Evolutionary conservation across 2,888 invertebrate genomes (phyloP).

Genomic region (Thumatha senex): DNA sequence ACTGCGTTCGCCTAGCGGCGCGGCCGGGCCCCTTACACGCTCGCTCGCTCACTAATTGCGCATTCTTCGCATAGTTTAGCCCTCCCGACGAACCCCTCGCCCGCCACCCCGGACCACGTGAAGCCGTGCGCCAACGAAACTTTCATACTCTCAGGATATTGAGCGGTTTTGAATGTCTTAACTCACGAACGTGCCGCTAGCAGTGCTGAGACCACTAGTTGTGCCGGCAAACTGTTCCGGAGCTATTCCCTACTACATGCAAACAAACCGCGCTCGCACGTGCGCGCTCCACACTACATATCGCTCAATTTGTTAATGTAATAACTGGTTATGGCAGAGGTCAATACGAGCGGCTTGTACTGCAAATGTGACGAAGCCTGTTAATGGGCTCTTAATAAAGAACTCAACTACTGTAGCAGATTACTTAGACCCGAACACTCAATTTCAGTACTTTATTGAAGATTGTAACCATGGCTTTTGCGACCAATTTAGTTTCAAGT

Average conservation of each 20-base stretch:
- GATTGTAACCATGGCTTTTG: too few relatives aligned
- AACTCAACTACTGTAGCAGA: neutral
- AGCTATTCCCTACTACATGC: slow-evolving; percentile 53
- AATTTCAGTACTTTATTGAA: neutral
- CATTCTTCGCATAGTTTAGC: slow-evolving; percentile 98
- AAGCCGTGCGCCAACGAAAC: slow-evolving; percentile 82
- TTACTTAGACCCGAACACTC: neutral
- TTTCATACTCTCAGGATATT: slow-evolving; percentile 82
- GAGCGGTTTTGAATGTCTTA: slow-evolving; percentile 84
- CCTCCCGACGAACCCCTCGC: slow-evolving; percentile 85
- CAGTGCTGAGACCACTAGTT: slow-evolving; percentile 60
- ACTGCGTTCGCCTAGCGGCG: slow-evolving; percentile 83
- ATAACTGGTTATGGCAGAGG: slow-evolving; percentile 3
- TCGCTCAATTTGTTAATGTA: slow-evolving; percentile 7
- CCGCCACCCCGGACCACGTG: slow-evolving; percentile 80
- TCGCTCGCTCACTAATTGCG: slow-evolving; percentile 96
- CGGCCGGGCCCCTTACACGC: slow-evolving; percentile 86
- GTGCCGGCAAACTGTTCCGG: slow-evolving; percentile 72
- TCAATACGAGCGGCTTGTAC: slow-evolving; percentile 5
- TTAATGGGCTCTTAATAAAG: neutral
- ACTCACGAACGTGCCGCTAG: slow-evolving; percentile 77
- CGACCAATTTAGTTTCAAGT: neutral
- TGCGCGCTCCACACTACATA: slow-evolving; percentile 15
- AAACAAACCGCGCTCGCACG: slow-evolving; percentile 44
- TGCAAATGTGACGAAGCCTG: neutral